phyloP scores from a whole-genome alignment of 2,888 invertebrate species.

The Agrotis ipsilon region DNA sequence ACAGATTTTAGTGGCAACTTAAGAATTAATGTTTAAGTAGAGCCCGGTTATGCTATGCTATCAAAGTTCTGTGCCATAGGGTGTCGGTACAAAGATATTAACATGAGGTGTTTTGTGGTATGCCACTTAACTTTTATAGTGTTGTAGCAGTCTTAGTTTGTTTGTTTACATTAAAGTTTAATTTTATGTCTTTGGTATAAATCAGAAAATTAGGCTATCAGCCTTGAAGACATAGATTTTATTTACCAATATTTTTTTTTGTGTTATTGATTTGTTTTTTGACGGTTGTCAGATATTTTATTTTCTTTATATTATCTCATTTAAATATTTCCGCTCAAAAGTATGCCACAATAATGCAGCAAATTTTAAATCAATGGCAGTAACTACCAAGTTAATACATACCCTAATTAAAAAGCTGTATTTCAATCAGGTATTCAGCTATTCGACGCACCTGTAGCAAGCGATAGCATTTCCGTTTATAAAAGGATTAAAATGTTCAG shows the following conservation, averaged over 20 bases:
- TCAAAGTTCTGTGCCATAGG: slow-evolving; percentile 1
- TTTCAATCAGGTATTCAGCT: slow-evolving; percentile 4
- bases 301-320: neutral
- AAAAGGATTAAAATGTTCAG: slow-evolving; percentile 17
- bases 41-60: neutral
- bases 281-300: neutral
- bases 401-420: slow-evolving; percentile 16
- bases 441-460: slow-evolving; percentile 24
- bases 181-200: neutral
- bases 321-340: slow-evolving; percentile 6
- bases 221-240: neutral
- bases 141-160: neutral
- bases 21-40: slow-evolving; percentile 5
- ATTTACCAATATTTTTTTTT: neutral
- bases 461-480: slow-evolving; percentile 8
- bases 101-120: neutral
- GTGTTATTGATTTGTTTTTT: neutral
- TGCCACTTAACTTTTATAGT: slow-evolving; percentile 5
- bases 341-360: neutral
- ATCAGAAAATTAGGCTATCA: neutral
- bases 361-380: slow-evolving; percentile 13
- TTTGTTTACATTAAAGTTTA: neutral
- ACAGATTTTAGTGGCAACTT: slow-evolving; percentile 7
- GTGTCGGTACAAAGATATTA: neutral
- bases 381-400: slow-evolving; percentile 15